phyloP scores from a whole-genome alignment of 2,113 vertebrate species.

The Cottus gobio region DNA sequence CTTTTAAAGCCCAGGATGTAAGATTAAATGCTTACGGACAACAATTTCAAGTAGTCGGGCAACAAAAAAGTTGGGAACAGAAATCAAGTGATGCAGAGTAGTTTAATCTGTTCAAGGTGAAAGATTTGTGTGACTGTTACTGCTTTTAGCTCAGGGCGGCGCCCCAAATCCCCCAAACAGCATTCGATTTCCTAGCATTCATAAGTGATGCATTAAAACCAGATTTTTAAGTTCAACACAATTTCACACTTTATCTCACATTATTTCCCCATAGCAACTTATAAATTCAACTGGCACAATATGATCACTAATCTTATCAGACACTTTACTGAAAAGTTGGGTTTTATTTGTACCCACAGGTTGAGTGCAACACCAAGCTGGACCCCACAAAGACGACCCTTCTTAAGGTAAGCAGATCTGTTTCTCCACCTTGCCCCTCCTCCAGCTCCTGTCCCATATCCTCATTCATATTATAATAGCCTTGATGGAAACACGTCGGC shows the following conservation, averaged over 20 bases:
- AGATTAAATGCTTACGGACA: slow-evolving; percentile 9
- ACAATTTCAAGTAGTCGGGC: slow-evolving; percentile 13
- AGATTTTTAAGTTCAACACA: background rate
- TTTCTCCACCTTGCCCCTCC: background rate
- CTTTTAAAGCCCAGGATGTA: slow-evolving; percentile 34
- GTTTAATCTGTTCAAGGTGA: slow-evolving; percentile 35
- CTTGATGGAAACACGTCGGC: slow-evolving; percentile 56
- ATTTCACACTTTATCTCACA: background rate
- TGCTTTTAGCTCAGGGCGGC: background rate
- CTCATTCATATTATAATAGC: slow-evolving; percentile 57
- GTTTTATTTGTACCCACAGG: slow-evolving; percentile 66
- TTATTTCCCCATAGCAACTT: background rate
- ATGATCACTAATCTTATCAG: background rate
- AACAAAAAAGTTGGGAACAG: slow-evolving; percentile 21
- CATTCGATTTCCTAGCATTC: background rate
- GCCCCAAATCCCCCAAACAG: background rate
- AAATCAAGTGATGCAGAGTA: slow-evolving; percentile 20
- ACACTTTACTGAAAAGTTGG: background rate
- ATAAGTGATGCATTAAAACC: background rate
- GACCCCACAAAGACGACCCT: slow-evolving; percentile 87
- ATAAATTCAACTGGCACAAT: background rate
- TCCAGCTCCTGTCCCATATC: background rate
- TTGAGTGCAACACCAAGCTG: slow-evolving; percentile 88
- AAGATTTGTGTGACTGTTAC: slow-evolving; percentile 14
- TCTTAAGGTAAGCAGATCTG: slow-evolving; percentile 80